phyloP scores from a whole-genome alignment of 2,113 vertebrate species.

The Dasyprocta punctata region DNA sequence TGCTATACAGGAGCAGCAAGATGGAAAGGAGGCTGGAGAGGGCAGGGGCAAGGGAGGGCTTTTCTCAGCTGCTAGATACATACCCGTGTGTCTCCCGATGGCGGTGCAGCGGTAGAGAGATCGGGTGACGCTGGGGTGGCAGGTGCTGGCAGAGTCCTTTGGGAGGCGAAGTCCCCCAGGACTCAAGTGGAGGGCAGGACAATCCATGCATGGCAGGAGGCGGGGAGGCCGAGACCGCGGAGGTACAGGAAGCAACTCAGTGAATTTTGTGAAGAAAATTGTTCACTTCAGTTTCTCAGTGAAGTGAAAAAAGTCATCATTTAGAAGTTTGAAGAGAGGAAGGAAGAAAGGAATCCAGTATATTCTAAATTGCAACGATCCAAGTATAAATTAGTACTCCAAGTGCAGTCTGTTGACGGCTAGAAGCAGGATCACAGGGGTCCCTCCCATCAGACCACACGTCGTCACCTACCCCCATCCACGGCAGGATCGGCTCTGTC shows the following conservation, averaged over 20 bases:
- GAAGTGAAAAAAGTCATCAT: background rate
- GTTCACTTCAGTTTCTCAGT: background rate
- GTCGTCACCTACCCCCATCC: background rate
- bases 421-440: background rate
- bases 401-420: background rate
- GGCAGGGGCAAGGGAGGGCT: background rate
- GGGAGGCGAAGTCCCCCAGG: background rate
- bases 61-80: background rate
- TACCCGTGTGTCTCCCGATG: background rate
- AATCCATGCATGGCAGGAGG: background rate
- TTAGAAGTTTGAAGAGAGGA: conserved; percentile 6
- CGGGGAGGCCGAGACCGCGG: background rate
- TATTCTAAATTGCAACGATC: background rate
- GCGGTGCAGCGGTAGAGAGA: background rate
- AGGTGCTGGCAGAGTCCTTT: background rate
- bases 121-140: background rate
- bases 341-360: background rate
- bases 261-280: background rate
- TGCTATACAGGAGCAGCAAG: background rate
- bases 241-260: background rate
- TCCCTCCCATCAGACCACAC: background rate
- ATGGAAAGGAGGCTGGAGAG: background rate
- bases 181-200: background rate
- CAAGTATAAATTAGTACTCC: background rate
- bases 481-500: background rate